Base-by-base conservation (phyloP, 1,140 invertebrate genomes). In the Heliconius hermathena region DNA sequence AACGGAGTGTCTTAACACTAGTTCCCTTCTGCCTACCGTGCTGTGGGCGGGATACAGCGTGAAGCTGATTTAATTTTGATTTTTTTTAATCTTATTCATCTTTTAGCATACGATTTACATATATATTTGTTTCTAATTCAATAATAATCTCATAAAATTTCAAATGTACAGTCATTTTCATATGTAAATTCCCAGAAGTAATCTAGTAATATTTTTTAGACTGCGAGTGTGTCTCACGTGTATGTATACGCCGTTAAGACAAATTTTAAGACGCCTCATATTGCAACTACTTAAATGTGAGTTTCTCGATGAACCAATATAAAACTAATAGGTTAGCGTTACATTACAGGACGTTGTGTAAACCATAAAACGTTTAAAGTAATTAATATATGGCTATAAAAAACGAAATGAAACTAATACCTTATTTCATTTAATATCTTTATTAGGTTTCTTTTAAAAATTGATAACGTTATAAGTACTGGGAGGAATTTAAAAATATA, bases 321-420 rank as follows among this genome's bases (percentile, higher is more conserved):
- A 26, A 66, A 29, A 66, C 60, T 66, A 29, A 66, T 66, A 66
- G 60, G 11, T 16, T 26, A 16, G 22, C 9, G 26, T 66, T 26
- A 66, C 22, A 29, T 66, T 66, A 13, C 60, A 66, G 60, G 60
- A 66, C 60, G 60, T 66, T 66, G n/a, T 22, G n/a, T 57, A 57
- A 57, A n/a, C 22, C 22, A 66, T 66, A 66, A 66, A 66, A 66
- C 60, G 60, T 29, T 66, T 29, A 66, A 66, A 66, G 13, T 18
- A 66, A 22, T 26, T 18, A 66, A 22, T 26, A 29, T 13, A 16
- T 66, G 60, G 5, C 4, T 6, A 26, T 66, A 13, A 66, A 66
- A 66, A 66, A 66, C 18, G 0, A 52, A 52, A 52, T 8, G 18
- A 66, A 26, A 13, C 20, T 13, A 66, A 66, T 26, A 13, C 5